phyloP scores from a whole-genome alignment of 1,140 invertebrate species.

The Chelonus insularis region DNA sequence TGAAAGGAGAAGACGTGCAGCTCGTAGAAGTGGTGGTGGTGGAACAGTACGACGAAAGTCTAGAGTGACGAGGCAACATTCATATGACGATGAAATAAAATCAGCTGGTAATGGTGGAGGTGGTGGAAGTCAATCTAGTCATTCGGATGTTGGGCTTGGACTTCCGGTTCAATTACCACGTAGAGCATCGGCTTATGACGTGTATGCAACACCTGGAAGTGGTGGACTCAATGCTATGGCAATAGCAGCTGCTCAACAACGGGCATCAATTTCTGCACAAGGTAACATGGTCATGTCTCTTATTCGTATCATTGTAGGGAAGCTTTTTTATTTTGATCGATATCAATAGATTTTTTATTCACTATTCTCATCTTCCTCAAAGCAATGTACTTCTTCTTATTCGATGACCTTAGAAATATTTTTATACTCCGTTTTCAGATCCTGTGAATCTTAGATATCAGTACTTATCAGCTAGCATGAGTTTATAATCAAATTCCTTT shows the following conservation, averaged over 20 bases:
- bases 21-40: slow-evolving; percentile 41
- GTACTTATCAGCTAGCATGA: too few species aligned
- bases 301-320: slow-evolving; percentile 3
- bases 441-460: neutral
- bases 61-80: slow-evolving; percentile 73
- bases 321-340: slow-evolving; percentile 4
- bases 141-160: slow-evolving; percentile 60
- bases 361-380: neutral
- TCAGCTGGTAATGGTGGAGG: slow-evolving; percentile 44
- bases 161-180: slow-evolving; percentile 71
- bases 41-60: slow-evolving; percentile 65
- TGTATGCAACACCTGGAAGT: slow-evolving; percentile 62
- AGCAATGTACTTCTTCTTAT: neutral
- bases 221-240: slow-evolving; percentile 45
- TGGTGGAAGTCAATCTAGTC: slow-evolving; percentile 41
- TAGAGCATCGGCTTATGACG: slow-evolving; percentile 79
- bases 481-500: too few species aligned
- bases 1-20: slow-evolving; percentile 44
- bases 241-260: slow-evolving; percentile 47
- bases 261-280: slow-evolving; percentile 51
- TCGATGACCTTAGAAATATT: neutral
- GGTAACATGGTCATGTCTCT: slow-evolving; percentile 37
- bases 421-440: neutral
- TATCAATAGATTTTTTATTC: slow-evolving; percentile 6
- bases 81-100: slow-evolving; percentile 77